phyloP scores from a whole-genome alignment of 2,888 invertebrate genomes.

The Heliconius erato region DNA sequence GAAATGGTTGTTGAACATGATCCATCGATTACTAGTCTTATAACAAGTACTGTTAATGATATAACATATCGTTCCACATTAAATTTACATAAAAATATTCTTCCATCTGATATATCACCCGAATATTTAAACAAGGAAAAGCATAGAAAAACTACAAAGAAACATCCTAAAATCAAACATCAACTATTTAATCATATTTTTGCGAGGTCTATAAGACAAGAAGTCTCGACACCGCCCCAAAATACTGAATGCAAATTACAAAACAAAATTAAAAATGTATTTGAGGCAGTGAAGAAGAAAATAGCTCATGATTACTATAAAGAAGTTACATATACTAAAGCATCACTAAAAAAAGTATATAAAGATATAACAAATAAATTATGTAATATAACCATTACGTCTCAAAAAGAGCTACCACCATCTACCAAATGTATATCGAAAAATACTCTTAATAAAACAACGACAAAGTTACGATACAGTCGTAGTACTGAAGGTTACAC shows the following conservation, averaged over 20 bases:
- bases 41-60: conserved; percentile 63
- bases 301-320: conserved; percentile 57
- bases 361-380: conserved; percentile 37
- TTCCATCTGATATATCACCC: conserved; percentile 34
- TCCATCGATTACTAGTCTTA: conserved; percentile 59
- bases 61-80: conserved; percentile 59
- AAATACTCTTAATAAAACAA: conserved; percentile 6
- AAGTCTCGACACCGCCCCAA: conserved; percentile 58
- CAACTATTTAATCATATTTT: conserved; percentile 45
- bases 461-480: conserved; percentile 31
- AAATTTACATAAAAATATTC: conserved; percentile 51
- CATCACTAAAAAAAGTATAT: conserved; percentile 51
- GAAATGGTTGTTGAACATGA: conserved; percentile 59
- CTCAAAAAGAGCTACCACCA: conserved; percentile 16
- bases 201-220: conserved; percentile 59
- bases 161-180: conserved; percentile 32
- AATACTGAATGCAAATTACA: conserved; percentile 62
- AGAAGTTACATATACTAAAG: conserved; percentile 55
- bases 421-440: conserved; percentile 11
- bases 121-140: conserved; percentile 45
- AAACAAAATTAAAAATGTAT: conserved; percentile 61
- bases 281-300: conserved; percentile 64
- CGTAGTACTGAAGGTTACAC: conserved; percentile 17
- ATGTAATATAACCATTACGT: conserved; percentile 25
- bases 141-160: conserved; percentile 15